Evolutionary conservation across 2,113 vertebrate genomes (phyloP).

Genomic region (Mystacornis crossleyi): DNA sequence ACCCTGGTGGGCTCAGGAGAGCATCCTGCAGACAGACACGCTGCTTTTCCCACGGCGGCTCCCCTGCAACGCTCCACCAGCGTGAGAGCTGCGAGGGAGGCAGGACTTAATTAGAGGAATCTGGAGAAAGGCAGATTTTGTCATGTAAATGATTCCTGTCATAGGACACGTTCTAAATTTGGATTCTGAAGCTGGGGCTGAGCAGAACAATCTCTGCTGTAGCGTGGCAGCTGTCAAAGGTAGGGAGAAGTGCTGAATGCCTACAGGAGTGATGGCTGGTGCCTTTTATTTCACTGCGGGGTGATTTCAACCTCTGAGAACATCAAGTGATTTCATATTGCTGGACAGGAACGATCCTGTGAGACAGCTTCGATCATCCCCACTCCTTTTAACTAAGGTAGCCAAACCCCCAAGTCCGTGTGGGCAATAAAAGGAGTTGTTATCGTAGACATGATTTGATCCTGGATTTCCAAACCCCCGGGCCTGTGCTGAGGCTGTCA

Average conservation of each 20-base stretch:
- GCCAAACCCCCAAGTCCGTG: background rate
- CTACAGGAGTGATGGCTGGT: conserved; percentile 41
- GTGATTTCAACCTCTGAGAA: conserved; percentile 33
- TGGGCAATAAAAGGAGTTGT: conserved; percentile 22
- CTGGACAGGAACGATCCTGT: conserved; percentile 13
- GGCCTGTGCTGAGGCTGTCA: background rate
- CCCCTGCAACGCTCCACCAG: background rate
- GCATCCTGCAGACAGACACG: background rate
- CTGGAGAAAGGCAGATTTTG: conserved; percentile 65
- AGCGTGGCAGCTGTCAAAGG: conserved; percentile 61
- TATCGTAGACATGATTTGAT: background rate
- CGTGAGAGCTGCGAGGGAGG: conserved; percentile 3
- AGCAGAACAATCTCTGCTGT: conserved; percentile 50
- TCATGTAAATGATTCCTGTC: conserved; percentile 68
- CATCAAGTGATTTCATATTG: background rate
- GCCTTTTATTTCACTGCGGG: conserved; percentile 30
- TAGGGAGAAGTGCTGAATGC: conserved; percentile 50
- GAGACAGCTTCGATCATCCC: conserved; percentile 1
- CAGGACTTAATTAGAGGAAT: conserved; percentile 59
- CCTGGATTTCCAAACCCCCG: conserved; percentile 32
- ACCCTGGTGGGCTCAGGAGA: background rate
- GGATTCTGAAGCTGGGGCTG: conserved; percentile 52
- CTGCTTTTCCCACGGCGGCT: background rate
- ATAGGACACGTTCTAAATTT: conserved; percentile 57
- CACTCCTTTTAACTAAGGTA: conserved; percentile 6